Base-by-base conservation (phyloP, 2,888 invertebrate species). In the Pemphredon lugubris region DNA sequence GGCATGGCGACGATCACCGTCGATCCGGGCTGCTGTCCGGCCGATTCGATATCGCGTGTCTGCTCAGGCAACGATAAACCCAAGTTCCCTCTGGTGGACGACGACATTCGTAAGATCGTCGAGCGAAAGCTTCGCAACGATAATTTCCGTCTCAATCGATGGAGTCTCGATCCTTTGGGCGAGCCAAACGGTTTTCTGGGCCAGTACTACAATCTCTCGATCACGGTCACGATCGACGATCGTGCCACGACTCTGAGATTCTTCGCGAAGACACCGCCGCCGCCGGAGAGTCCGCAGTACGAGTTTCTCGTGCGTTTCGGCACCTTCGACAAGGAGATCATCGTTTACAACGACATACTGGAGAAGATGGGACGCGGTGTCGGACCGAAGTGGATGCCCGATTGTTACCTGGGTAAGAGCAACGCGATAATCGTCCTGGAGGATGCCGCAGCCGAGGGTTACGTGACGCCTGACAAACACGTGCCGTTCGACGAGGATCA, bases 391-490 rank as follows among this genome's bases (percentile, higher is more conserved):
- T 85, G 84, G 83, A 21, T 42, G 9, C 70, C 69, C 6, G 81
- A 83, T 14, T 83, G 65, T 57, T 85, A 82, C 58, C 54, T 79
- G 3, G 69, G 73, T 37, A 83, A 80, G 70, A 48, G 13, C 1
- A 65, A 83, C 18, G 6, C 16, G 0, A 73, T 85, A 9, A 73
- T 88, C 1, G 75, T 88, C 2, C 32, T 88, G 53, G 86, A 87
- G 51, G 84, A 88, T 50, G 74, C 81, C 2, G n/a, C n/a, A n/a
- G n/a, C n/a, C n/a, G n/a, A 73, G 1, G 83, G 84, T 7, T 88
- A 82, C 57, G 55, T 16, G 0, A 83, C 68, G 7, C 70, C 73
- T n/a, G 69, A 86, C 48, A 82, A 85, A 55, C 73, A 57, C 45
- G 4, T 70, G 1, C 53, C 82, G 5, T 77, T 86, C 55, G 86